A percentile compares a stretch with the other conserved stretches of the same genome.
Evolutionary conservation across 2,113 vertebrate species (phyloP).

Genomic region (Riparia riparia): DNA sequence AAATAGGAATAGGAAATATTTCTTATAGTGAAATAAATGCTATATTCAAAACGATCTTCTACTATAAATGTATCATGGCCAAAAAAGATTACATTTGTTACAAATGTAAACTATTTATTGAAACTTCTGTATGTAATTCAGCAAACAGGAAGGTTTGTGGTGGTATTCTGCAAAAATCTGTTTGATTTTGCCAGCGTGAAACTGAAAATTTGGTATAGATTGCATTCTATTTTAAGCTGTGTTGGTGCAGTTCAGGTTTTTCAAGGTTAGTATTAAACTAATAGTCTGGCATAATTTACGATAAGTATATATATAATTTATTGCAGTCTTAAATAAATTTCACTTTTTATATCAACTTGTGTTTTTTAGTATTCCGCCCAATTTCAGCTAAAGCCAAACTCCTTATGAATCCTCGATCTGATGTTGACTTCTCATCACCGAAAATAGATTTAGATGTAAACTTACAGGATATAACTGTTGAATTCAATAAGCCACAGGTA

Average conservation of each 20-base stretch:
- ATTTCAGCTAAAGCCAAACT: slow-evolving; percentile 94
- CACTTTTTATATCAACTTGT: not conserved
- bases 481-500: slow-evolving; percentile 95
- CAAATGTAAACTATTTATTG: not conserved
- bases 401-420: slow-evolving; percentile 94
- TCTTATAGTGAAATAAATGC: not conserved
- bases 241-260: not conserved
- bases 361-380: slow-evolving; percentile 90
- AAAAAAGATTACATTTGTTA: not conserved
- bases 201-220: not conserved
- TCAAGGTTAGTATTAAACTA: not conserved
- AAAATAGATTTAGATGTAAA: slow-evolving; percentile 92
- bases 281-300: not conserved
- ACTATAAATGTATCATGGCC: not conserved
- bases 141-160: not conserved
- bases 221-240: not conserved
- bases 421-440: slow-evolving; percentile 91
- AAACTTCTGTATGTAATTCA: not conserved
- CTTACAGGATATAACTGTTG: slow-evolving; percentile 89
- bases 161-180: not conserved
- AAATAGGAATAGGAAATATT: not conserved
- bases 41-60: not conserved
- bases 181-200: not conserved
- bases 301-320: not conserved
- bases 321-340: not conserved